Conservation (phyloP, 2,113 vertebrate species). For the Tyrannus savana region DNA sequence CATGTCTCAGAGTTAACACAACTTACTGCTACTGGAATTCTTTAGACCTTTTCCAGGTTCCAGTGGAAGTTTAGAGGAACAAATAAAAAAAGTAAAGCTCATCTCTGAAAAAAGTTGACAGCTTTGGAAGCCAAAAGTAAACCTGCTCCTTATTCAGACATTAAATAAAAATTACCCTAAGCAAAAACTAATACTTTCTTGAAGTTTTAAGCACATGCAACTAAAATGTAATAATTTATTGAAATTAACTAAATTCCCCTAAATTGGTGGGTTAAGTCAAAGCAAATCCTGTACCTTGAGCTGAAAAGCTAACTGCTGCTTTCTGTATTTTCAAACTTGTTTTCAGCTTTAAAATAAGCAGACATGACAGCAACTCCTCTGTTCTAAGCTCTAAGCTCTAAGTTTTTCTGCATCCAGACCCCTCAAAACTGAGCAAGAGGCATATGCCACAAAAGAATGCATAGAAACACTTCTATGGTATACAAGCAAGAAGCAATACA, state of each 20-base stretch:
- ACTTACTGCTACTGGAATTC: background rate
- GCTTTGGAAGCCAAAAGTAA: background rate
- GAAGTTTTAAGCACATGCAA: background rate
- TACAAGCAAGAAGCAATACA: background rate
- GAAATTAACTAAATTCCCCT: background rate
- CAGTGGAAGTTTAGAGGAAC: background rate
- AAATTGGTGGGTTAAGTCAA: background rate
- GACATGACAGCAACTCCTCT: background rate
- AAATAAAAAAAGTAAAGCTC: background rate
- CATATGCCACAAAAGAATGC: background rate
- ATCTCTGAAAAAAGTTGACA: background rate
- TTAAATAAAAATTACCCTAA: background rate
- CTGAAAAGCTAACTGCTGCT: background rate
- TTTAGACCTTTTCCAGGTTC: background rate
- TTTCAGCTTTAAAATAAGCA: background rate
- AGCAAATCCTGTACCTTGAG: background rate
- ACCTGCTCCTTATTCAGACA: background rate
- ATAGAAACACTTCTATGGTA: background rate
- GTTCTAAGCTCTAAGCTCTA: background rate
- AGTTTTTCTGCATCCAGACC: background rate
- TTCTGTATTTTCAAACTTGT: background rate
- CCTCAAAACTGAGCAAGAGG: background rate
- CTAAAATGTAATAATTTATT: background rate
- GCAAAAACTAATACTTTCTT: background rate
- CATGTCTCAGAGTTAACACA: background rate